These are phyloP conservation scores for Oenanthe oenanthe DNA, from an alignment of 2,113 vertebrate genomes.

Conservation along the genomic window DNA sequence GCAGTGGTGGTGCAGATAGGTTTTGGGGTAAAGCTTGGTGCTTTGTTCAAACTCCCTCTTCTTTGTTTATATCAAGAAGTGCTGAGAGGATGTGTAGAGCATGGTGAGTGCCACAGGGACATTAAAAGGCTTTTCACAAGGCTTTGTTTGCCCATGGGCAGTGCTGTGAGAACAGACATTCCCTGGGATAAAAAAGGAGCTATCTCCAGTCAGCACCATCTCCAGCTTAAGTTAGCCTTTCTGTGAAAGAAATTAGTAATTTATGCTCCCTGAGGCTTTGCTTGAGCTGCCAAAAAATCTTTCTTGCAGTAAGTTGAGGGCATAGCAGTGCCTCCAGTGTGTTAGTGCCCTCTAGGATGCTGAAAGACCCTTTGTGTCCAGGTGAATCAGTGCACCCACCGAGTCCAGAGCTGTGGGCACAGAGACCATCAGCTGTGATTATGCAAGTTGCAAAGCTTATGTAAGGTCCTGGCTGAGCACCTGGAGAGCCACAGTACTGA, in stretches of 20 bases:
- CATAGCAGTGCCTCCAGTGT: neutral
- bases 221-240: neutral
- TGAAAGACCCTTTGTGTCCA: neutral
- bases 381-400: neutral
- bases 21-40: neutral
- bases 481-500: neutral
- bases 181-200: neutral
- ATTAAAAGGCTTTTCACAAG: neutral
- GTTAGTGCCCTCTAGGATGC: neutral
- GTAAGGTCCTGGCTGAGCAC: neutral
- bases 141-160: neutral
- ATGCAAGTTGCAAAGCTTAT: neutral
- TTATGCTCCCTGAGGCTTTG: neutral
- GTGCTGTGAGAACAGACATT: accelerated
- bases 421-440: neutral
- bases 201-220: neutral
- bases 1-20: neutral
- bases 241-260: neutral
- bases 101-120: neutral
- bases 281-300: neutral
- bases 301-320: neutral
- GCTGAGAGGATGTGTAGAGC: neutral
- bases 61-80: neutral
- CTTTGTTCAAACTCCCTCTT: neutral
- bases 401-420: neutral